Evolutionary conservation across 2,888 invertebrate genomes (phyloP).

Genomic region (Clanis bilineata): DNA sequence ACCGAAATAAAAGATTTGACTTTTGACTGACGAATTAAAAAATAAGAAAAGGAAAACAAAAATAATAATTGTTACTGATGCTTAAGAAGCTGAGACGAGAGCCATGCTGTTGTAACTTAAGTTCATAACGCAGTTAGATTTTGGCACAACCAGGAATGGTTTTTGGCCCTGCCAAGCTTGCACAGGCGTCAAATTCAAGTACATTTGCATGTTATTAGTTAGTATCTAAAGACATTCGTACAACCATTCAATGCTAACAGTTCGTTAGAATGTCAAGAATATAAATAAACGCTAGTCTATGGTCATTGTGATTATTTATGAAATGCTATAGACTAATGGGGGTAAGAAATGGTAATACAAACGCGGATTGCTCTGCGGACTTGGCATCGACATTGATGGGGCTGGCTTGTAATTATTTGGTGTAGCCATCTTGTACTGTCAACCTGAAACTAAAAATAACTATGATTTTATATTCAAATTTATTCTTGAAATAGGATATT

Average conservation of each 20-base stretch:
- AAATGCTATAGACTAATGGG: conserved; percentile 22
- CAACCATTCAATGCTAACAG: conserved; percentile 36
- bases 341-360: conserved; percentile 68
- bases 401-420: conserved; percentile 92
- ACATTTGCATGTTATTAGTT: conserved; percentile 61
- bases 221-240: conserved; percentile 70
- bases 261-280: conserved; percentile 13
- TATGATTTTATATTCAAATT: too few species aligned
- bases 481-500: too few species aligned
- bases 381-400: conserved; percentile 88
- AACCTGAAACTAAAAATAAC: conserved; percentile 39
- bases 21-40: not conserved
- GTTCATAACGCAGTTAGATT: conserved; percentile 50
- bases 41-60: conserved; percentile 44
- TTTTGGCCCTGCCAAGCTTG: conserved; percentile 68
- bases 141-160: conserved; percentile 63
- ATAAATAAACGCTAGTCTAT: conserved; percentile 40
- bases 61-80: conserved; percentile 48
- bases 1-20: conserved; percentile 6
- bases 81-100: conserved; percentile 39
- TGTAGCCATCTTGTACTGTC: conserved; percentile 84
- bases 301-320: conserved; percentile 36
- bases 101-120: conserved; percentile 20
- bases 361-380: conserved; percentile 87
- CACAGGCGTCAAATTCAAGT: conserved; percentile 55